Percentiles rank a stretch among this genome's conserved stretches.
phyloP scores from a whole-genome alignment of 2,113 vertebrate species.

The Nibea coibor region DNA sequence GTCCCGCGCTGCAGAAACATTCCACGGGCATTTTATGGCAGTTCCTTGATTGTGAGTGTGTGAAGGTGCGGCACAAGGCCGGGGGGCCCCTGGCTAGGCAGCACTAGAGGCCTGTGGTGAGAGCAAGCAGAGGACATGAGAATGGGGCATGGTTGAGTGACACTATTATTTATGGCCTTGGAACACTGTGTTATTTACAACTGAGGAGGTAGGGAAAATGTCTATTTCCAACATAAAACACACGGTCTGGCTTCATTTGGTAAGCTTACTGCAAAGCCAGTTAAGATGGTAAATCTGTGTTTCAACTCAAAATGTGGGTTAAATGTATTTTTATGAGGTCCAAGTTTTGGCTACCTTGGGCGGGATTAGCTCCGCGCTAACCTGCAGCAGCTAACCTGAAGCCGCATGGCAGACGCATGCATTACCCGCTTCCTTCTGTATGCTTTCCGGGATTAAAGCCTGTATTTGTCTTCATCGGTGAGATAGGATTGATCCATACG shows the following conservation, averaged over 20 bases:
- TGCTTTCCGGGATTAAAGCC: slow-evolving; percentile 25
- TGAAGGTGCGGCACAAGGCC: slow-evolving; percentile 66
- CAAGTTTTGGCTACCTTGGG: slow-evolving; percentile 35
- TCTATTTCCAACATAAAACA: slow-evolving; percentile 75
- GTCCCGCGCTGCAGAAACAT: slow-evolving; percentile 67
- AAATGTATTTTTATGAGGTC: slow-evolving; percentile 62
- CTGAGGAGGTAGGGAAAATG: slow-evolving; percentile 69
- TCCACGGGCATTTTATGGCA: slow-evolving; percentile 69
- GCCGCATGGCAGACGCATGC: slow-evolving; percentile 41
- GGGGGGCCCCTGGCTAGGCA: slow-evolving; percentile 66
- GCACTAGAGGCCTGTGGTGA: slow-evolving; percentile 72
- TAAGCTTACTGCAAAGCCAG: slow-evolving; percentile 60
- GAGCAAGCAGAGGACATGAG: slow-evolving; percentile 81
- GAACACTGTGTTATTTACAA: slow-evolving; percentile 76
- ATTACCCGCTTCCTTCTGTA: slow-evolving; percentile 38
- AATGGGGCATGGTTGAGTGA: slow-evolving; percentile 78
- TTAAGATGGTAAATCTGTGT: slow-evolving; percentile 62
- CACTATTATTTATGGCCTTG: slow-evolving; percentile 76
- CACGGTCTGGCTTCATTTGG: slow-evolving; percentile 62
- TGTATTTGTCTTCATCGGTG: slow-evolving; percentile 40
- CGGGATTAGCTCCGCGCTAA: slow-evolving; percentile 51
- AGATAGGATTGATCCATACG: slow-evolving; percentile 28
- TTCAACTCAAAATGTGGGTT: slow-evolving; percentile 54
- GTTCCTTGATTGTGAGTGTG: slow-evolving; percentile 73
- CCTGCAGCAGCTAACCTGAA: slow-evolving; percentile 46